Evolutionary conservation across 1,140 invertebrate genomes (phyloP).

Genomic region (Latrodectus geometricus): DNA sequence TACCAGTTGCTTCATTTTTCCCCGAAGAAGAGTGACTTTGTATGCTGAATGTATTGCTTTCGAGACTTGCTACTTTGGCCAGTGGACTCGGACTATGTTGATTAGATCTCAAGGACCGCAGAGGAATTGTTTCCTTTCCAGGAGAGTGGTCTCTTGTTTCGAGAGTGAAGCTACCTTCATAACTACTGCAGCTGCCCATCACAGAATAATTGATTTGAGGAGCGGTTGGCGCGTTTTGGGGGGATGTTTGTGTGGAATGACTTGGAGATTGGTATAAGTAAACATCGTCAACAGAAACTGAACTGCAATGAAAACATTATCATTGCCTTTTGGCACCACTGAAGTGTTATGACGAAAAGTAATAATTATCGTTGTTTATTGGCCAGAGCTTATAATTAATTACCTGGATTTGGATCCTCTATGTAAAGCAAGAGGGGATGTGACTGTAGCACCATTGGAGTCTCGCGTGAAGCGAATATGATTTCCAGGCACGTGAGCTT

Average conservation of each 20-base stretch:
- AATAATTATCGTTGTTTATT: too few species aligned
- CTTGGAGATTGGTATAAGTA: slow-evolving; percentile 55
- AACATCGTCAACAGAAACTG: slow-evolving; percentile 61
- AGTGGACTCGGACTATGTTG: slow-evolving; percentile 33
- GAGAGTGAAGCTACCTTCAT: slow-evolving; percentile 47
- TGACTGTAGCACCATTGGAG: slow-evolving; percentile 48
- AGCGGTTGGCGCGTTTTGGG: slow-evolving; percentile 16
- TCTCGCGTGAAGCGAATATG: slow-evolving; percentile 54
- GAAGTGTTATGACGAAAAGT: too few species aligned
- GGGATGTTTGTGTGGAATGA: slow-evolving; percentile 12
- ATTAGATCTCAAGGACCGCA: slow-evolving; percentile 33
- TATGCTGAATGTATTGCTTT: slow-evolving; percentile 28
- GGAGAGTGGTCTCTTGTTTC: slow-evolving; percentile 9
- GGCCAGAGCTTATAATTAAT: neutral
- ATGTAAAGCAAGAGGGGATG: slow-evolving; percentile 53
- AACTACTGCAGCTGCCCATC: slow-evolving; percentile 52
- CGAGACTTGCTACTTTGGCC: slow-evolving; percentile 38
- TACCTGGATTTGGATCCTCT: slow-evolving; percentile 63
- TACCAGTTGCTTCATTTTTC: slow-evolving; percentile 39
- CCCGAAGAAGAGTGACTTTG: slow-evolving; percentile 12
- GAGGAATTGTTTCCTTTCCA: slow-evolving; percentile 44
- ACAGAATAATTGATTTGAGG: slow-evolving; percentile 46
- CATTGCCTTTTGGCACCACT: too few species aligned
- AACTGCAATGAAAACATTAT: slow-evolving; percentile 32
- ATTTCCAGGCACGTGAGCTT: slow-evolving; percentile 34